Base-by-base conservation (phyloP, 2,113 vertebrate species). In the Paraplagusia blochii region DNA sequence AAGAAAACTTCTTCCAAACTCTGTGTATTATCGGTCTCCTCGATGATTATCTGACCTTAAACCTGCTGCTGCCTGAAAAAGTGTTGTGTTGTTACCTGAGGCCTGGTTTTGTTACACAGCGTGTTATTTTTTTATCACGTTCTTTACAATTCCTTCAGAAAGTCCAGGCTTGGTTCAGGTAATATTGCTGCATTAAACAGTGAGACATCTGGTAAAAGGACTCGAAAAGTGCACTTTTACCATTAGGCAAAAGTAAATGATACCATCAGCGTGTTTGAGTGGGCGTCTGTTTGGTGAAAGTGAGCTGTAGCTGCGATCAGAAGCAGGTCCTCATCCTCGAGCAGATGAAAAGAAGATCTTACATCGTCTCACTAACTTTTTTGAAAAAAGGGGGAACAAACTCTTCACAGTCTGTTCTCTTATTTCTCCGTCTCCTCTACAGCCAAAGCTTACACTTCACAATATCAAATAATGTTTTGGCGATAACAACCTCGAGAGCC, bases 1-100 rank as follows among this genome's bases (percentile, higher is more conserved):
- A 35, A 61, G 39, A 76, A 29, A 63, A 38, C 53, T 61, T 39
- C 11, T 51, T 53, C 34, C 50, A 48, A 51, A 29, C 22, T 29
- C 22, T 29, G 22, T 29, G 22, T 29, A 29, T 29, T 6, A 29
- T 29, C 36, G 10, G 1, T 17, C 19, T 39, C 10, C 40, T 63
- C 72, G 35, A 73, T 76, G 52, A 53, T 17, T 39, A 9, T 29
- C 18, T 29, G 22, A 29, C 22, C 22, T 4, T 29, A 29, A 29
- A 9, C 34, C 16, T 63, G 44, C 44, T 60, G 7, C 51, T 33
- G n/a, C n/a, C n/a, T n/a, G n/a, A n/a, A n/a, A n/a, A n/a, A n/a
- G n/a, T n/a, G n/a, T n/a, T n/a, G 17, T 17, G 34, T 16, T 14
- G 10, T 1, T 45, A 46, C 7, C 0, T 53, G 29, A 16, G 50